A percentile compares a stretch with the other conserved stretches of the same genome.
Conservation (phyloP, 2,113 vertebrate species). For the Xiphophorus hellerii region DNA sequence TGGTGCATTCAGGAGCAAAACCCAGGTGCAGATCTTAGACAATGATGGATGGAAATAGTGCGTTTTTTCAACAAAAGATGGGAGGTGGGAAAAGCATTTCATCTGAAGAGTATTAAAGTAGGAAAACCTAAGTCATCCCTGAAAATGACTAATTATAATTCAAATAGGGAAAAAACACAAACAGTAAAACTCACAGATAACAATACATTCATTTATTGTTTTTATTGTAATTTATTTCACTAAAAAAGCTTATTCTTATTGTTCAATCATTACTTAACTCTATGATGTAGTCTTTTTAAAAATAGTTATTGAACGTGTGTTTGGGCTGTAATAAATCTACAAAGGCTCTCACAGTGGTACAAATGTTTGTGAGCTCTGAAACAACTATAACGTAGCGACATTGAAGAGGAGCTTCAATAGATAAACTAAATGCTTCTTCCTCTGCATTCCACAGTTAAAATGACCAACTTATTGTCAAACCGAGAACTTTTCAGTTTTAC, state of each 20-base stretch:
- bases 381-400: background rate
- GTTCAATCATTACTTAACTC: background rate
- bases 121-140: no score
- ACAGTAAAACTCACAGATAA: background rate
- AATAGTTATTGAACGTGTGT: background rate
- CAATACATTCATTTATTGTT: background rate
- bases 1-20: no score
- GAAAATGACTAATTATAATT: no score
- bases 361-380: background rate
- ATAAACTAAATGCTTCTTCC: background rate
- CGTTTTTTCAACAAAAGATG: no score
- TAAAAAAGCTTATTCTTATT: background rate
- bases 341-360: background rate
- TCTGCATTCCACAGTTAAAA: background rate
- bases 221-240: background rate
- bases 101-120: no score
- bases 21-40: no score
- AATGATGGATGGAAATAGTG: no score
- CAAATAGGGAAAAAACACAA: no score
- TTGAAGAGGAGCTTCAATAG: no score
- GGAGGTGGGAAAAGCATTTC: no score
- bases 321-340: background rate
- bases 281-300: background rate
- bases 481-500: constrained; percentile 19
- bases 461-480: constrained; percentile 19